phyloP scores from a whole-genome alignment of 2,888 invertebrate species.

The Maniola hyperantus region DNA sequence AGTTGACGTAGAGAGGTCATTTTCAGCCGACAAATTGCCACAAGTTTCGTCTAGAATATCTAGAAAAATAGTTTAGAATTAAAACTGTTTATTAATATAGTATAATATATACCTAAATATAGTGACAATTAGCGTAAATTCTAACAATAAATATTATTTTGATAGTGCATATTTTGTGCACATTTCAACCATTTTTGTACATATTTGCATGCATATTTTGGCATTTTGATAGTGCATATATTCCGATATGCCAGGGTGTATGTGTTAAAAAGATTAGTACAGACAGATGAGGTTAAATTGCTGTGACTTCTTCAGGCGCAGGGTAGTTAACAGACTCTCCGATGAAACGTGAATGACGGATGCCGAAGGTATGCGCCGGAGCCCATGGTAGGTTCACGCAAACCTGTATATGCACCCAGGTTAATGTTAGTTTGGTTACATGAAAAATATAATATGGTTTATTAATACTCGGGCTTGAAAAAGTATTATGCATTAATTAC shows the following conservation, averaged over 20 bases:
- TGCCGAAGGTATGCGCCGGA: constrained; percentile 90
- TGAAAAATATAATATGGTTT: not conserved
- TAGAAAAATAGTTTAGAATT: too few relatives aligned
- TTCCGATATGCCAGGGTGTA: constrained; percentile 16
- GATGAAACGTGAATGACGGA: constrained; percentile 88
- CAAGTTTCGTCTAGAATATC: too few relatives aligned
- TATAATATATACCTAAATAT: too few relatives aligned
- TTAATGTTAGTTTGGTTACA: constrained; percentile 13
- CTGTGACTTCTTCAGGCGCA: constrained; percentile 68
- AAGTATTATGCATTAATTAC: not conserved
- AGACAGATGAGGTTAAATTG: constrained; percentile 54
- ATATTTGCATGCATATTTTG: too few relatives aligned
- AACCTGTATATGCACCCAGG: constrained; percentile 58
- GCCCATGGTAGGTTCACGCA: constrained; percentile 83
- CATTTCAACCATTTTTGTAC: too few relatives aligned
- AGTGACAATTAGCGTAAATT: too few relatives aligned
- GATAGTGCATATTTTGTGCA: not conserved
- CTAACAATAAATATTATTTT: too few relatives aligned
- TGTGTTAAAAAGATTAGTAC: constrained; percentile 40
- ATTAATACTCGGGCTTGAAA: not conserved
- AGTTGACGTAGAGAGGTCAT: too few relatives aligned
- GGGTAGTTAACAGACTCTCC: constrained; percentile 76
- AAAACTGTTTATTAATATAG: too few relatives aligned
- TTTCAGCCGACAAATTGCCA: too few relatives aligned
- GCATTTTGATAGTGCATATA: not conserved